A percentile compares a stretch with the other conserved stretches of the same genome.
phyloP scores from a whole-genome alignment of 53 echinoderm and acorn worm species.

The Luidia sarsii region DNA sequence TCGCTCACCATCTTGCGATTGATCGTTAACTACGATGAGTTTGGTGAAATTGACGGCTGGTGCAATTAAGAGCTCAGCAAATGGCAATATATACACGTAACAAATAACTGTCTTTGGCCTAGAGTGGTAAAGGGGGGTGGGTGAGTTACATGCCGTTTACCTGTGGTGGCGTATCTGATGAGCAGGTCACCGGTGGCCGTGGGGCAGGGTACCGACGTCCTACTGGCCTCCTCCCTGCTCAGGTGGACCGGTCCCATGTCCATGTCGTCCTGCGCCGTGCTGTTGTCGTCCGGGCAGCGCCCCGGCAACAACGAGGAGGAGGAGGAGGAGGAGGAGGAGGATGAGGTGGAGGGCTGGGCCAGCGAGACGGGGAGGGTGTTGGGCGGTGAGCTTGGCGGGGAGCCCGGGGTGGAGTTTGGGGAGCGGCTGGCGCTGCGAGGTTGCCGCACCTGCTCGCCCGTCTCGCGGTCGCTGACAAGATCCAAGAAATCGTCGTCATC shows the following conservation, averaged over 20 bases:
- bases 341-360: conserved; percentile 6
- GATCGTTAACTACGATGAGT: too few species aligned
- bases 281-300: conserved; percentile 60
- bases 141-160: conserved; percentile 21
- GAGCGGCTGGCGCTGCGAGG: conserved; percentile 39
- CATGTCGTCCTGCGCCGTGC: conserved; percentile 72
- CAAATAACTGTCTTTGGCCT: too few species aligned
- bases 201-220: conserved; percentile 59
- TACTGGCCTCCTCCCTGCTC: conserved; percentile 59
- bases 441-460: conserved; percentile 85
- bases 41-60: too few species aligned
- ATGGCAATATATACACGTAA: too few species aligned
- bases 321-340: not conserved
- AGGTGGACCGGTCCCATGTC: conserved; percentile 74
- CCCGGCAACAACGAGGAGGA: not conserved
- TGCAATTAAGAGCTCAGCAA: too few species aligned
- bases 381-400: not conserved
- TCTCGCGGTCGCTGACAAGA: conserved; percentile 86
- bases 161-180: conserved; percentile 81
- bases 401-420: conserved; percentile 17
- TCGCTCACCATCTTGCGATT: too few species aligned
- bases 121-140: too few species aligned
- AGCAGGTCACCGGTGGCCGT: conserved; percentile 62
- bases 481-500: conserved; percentile 87
- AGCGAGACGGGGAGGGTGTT: not conserved